phyloP scores from a whole-genome alignment of 2,113 vertebrate genomes.

The Illadopsis cleaveri region DNA sequence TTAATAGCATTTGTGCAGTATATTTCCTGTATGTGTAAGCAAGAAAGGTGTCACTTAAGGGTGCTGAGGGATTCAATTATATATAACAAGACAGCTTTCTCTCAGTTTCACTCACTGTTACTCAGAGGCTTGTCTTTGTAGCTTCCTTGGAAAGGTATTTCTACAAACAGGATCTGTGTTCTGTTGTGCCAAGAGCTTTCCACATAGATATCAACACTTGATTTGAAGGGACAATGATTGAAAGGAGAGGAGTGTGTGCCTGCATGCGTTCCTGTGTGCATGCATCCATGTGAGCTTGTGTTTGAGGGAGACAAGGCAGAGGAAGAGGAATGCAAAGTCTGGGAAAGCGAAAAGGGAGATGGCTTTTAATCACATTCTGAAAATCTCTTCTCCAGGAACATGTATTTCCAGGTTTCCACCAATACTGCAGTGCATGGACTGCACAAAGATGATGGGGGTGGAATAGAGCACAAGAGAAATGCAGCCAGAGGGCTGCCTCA shows the following conservation, averaged over 20 bases:
- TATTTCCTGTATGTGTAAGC: conserved; percentile 59
- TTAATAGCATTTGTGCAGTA: conserved; percentile 59
- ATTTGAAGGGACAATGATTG: conserved; percentile 2
- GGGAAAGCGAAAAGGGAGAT: neutral
- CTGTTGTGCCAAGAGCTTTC: neutral
- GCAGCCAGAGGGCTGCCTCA: neutral
- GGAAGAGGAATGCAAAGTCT: neutral
- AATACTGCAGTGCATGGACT: neutral
- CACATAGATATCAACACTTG: neutral
- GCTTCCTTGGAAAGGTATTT: neutral
- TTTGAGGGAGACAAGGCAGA: neutral
- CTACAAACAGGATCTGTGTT: neutral
- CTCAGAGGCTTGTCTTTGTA: neutral
- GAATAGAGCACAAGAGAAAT: neutral
- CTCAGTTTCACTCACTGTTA: neutral
- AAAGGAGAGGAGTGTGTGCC: neutral
- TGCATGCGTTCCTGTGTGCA: neutral
- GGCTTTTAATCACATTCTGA: neutral
- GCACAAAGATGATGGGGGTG: neutral
- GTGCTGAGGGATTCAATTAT: conserved; percentile 49
- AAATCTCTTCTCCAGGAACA: neutral
- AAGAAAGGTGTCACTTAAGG: conserved; percentile 60
- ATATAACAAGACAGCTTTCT: conserved; percentile 53
- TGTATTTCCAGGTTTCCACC: neutral
- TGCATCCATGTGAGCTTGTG: neutral